Percentiles rank a stretch among this genome's conserved stretches.
phyloP scores from a whole-genome alignment of 1,140 invertebrate species.

The Zaprionus gabonicus region DNA sequence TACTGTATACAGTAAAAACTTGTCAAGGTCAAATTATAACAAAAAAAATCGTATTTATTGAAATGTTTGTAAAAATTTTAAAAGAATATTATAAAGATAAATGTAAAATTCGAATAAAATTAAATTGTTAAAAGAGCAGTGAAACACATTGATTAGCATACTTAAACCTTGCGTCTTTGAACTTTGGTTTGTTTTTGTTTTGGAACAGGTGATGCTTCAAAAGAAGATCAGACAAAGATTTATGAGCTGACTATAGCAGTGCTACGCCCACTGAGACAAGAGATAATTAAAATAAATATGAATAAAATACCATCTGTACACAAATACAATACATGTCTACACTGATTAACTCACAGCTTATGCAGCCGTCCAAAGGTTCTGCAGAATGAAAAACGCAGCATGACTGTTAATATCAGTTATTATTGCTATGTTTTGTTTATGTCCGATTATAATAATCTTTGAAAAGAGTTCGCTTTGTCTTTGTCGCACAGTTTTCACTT shows the following conservation, averaged over 20 bases:
- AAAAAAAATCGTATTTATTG: too few species aligned
- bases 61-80: too few species aligned
- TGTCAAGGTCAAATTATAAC: too few species aligned
- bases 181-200: background rate
- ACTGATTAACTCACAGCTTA: constrained; percentile 45
- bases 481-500: constrained; percentile 13
- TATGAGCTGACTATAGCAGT: constrained; percentile 26
- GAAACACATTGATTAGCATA: background rate
- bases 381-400: constrained; percentile 36
- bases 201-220: constrained; percentile 59
- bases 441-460: background rate
- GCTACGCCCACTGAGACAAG: constrained; percentile 33
- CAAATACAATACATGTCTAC: background rate
- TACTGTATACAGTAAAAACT: too few species aligned
- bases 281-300: background rate
- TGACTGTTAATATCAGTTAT: constrained; percentile 2
- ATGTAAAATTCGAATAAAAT: background rate
- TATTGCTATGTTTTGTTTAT: background rate
- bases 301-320: background rate
- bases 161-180: background rate
- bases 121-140: background rate
- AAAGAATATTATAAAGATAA: background rate
- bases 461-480: background rate
- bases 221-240: constrained; percentile 39
- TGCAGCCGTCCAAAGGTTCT: constrained; percentile 63